Percentiles rank a stretch among this genome's conserved stretches.
Evolutionary conservation across 2,888 invertebrate genomes (phyloP).

Genomic region (Platerodrilus igneus): DNA sequence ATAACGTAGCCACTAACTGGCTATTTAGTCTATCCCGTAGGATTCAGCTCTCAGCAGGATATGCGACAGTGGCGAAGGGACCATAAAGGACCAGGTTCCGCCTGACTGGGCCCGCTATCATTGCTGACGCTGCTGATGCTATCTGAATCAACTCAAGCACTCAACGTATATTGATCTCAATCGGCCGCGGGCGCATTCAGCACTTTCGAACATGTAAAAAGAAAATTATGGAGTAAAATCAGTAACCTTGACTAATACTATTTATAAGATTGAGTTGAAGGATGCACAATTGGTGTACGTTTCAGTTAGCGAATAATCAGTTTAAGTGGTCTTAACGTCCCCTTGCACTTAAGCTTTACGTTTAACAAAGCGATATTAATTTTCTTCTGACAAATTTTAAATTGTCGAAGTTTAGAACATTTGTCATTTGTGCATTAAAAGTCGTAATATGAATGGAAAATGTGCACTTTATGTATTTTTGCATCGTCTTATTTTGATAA

Average conservation of each 20-base stretch:
- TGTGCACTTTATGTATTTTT: slow-evolving; percentile 22
- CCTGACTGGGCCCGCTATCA: slow-evolving; percentile 21
- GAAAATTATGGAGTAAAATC: slow-evolving; percentile 13
- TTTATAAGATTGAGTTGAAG: no score
- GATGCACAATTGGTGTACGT: no score
- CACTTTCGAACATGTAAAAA: slow-evolving; percentile 12
- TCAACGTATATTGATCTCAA: slow-evolving; percentile 25
- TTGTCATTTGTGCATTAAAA: slow-evolving; percentile 23
- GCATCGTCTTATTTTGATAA: slow-evolving; percentile 23
- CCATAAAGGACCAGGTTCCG: slow-evolving; percentile 18
- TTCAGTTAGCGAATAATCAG: no score
- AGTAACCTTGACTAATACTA: slow-evolving; percentile 17
- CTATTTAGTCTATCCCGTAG: slow-evolving; percentile 22
- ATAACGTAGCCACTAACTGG: slow-evolving; percentile 23
- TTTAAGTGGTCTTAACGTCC: no score
- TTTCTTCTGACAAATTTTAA: slow-evolving; percentile 18
- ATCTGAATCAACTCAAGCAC: slow-evolving; percentile 23
- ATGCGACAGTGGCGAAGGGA: slow-evolving; percentile 16
- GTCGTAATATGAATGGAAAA: slow-evolving; percentile 13
- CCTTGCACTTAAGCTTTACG: slow-evolving; percentile 9
- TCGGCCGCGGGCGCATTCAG: slow-evolving; percentile 20
- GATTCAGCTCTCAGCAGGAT: slow-evolving; percentile 22
- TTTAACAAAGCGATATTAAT: slow-evolving; percentile 27
- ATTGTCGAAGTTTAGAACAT: slow-evolving; percentile 23
- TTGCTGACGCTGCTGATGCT: slow-evolving; percentile 22